phyloP scores from a whole-genome alignment of 2,113 vertebrate genomes.

The Perccottus glenii region DNA sequence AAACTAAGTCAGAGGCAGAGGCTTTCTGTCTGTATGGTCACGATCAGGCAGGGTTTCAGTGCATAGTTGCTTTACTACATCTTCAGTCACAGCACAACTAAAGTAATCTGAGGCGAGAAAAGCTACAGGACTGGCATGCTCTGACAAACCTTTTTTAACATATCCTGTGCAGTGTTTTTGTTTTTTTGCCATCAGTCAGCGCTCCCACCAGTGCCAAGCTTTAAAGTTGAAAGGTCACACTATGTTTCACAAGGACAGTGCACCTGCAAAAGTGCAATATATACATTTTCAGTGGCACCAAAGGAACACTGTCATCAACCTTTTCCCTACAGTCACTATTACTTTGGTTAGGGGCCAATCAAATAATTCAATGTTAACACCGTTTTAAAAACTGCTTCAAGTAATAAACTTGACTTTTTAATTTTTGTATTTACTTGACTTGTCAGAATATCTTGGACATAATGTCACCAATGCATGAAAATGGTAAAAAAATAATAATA shows the following conservation, averaged over 20 bases:
- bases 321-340: no score
- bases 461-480: slow-evolving; percentile 20
- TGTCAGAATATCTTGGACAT: background rate
- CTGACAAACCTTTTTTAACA: slow-evolving; percentile 14
- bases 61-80: slow-evolving; percentile 59
- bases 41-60: slow-evolving; percentile 42
- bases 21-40: slow-evolving; percentile 27
- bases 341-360: no score
- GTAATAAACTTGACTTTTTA: no score
- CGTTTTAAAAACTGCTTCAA: no score
- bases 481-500: background rate
- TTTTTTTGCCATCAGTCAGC: slow-evolving; percentile 4
- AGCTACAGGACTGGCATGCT: slow-evolving; percentile 18
- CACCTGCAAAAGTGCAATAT: slow-evolving; percentile 22
- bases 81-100: slow-evolving; percentile 17
- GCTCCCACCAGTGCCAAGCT: slow-evolving; percentile 1
- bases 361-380: no score
- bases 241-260: slow-evolving; percentile 2
- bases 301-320: background rate
- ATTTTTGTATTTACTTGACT: no score
- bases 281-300: slow-evolving; percentile 67
- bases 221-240: slow-evolving; percentile 23
- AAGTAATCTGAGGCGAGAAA: slow-evolving; percentile 17
- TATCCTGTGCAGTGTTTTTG: background rate
- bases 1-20: slow-evolving; percentile 45